Evolutionary conservation across 2,113 vertebrate genomes (phyloP).

Genomic region (Crotophaga sulcirostris): DNA sequence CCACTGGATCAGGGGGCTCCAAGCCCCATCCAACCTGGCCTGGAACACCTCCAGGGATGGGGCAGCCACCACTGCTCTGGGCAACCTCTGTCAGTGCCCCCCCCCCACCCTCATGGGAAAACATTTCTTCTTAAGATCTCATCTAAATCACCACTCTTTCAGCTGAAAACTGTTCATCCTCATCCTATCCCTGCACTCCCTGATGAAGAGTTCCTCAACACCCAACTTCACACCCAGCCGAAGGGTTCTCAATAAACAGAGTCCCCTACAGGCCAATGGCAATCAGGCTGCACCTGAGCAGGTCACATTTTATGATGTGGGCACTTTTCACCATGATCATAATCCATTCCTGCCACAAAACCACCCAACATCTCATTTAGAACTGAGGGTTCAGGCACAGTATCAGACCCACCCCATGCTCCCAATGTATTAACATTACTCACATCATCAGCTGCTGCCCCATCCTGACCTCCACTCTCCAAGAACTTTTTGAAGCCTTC

Average conservation of each 20-base stretch:
- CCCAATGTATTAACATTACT: slow-evolving; percentile 7
- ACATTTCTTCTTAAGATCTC: too few species aligned
- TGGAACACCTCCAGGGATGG: too few species aligned
- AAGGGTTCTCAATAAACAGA: neutral
- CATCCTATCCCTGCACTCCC: too few species aligned
- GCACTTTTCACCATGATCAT: neutral
- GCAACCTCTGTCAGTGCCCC: too few species aligned
- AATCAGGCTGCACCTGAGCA: neutral
- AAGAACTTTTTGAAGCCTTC: slow-evolving; percentile 95
- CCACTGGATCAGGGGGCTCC: too few species aligned
- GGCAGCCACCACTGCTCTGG: too few species aligned
- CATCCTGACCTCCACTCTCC: slow-evolving; percentile 94
- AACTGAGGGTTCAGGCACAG: neutral
- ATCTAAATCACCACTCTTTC: too few species aligned
- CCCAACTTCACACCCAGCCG: neutral
- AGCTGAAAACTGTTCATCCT: too few species aligned
- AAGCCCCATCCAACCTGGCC: too few species aligned
- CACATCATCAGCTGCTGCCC: slow-evolving; percentile 86
- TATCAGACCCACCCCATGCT: neutral
- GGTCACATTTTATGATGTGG: too few species aligned
- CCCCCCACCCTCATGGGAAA: too few species aligned
- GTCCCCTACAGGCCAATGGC: neutral
- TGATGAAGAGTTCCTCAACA: too few species aligned
- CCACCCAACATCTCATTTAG: neutral
- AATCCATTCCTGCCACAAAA: neutral